Evolutionary conservation across 2,888 invertebrate genomes (phyloP).

Genomic region (Tetheella fluctuosa): DNA sequence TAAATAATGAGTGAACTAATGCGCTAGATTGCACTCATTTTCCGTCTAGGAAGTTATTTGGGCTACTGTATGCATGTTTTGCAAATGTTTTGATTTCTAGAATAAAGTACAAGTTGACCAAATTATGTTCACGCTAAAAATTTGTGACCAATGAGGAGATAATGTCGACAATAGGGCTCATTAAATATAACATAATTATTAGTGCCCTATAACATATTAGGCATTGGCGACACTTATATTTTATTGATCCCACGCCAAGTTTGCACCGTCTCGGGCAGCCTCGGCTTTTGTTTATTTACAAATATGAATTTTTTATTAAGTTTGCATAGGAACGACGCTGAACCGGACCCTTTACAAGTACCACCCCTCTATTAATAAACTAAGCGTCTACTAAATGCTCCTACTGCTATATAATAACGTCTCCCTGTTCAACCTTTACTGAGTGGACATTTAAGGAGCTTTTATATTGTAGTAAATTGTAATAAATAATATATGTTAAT

Average conservation of each 20-base stretch:
- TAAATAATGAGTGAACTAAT: constrained; percentile 59
- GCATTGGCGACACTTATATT: constrained; percentile 27
- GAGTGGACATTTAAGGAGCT: no score
- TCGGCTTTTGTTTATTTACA: constrained; percentile 46
- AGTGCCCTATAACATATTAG: no score
- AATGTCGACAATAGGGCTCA: constrained; percentile 6
- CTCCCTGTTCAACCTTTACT: no score
- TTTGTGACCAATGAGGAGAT: neutral
- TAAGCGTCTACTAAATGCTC: constrained; percentile 63
- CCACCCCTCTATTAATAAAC: constrained; percentile 62
- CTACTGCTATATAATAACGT: constrained; percentile 46
- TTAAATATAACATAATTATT: constrained; percentile 5
- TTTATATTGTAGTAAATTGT: no score
- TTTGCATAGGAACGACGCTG: constrained; percentile 60
- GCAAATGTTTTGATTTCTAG: neutral
- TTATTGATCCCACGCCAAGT: constrained; percentile 45
- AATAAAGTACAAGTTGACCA: neutral
- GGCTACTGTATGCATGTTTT: constrained; percentile 4
- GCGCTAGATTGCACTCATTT: constrained; percentile 60
- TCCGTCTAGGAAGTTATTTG: constrained; percentile 48
- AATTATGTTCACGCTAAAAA: neutral
- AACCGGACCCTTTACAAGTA: constrained; percentile 36
- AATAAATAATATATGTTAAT: no score
- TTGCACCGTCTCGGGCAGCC: constrained; percentile 31
- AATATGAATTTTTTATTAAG: constrained; percentile 65